These are phyloP conservation scores for Drosophila ogumai DNA, from an alignment of 1,140 invertebrate species.

Conservation along the genomic window DNA sequence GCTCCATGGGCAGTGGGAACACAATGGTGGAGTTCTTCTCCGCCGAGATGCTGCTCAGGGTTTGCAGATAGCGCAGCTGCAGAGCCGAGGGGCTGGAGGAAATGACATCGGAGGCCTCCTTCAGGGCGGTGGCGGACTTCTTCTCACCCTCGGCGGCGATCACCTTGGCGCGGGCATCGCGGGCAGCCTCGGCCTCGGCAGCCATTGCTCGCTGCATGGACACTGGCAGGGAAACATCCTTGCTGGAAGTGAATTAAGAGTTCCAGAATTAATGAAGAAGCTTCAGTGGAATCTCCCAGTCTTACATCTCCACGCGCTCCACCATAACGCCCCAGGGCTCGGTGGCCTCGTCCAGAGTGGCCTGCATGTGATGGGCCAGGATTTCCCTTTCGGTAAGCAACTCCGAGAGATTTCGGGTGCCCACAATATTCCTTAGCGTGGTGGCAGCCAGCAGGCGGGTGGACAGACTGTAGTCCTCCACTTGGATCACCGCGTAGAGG, in stretches of 20 bases:
- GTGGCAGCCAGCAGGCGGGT: constrained; percentile 94
- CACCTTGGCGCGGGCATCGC: constrained; percentile 90
- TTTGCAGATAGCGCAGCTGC: constrained; percentile 86
- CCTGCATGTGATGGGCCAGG: constrained; percentile 87
- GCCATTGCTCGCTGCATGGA: constrained; percentile 95
- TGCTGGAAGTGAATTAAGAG: constrained; percentile 86
- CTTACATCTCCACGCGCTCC: constrained; percentile 95
- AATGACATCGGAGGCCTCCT: constrained; percentile 96
- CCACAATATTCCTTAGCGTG: constrained; percentile 95
- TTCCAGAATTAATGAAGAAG: neutral
- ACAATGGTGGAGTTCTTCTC: constrained; percentile 97
- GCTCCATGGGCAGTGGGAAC: constrained; percentile 94
- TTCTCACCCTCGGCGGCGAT: constrained; percentile 93
- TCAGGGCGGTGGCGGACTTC: constrained; percentile 93
- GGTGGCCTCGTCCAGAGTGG: constrained; percentile 90
- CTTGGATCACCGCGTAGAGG: constrained; percentile 91
- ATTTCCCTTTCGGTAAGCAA: constrained; percentile 91
- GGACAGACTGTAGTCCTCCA: constrained; percentile 91
- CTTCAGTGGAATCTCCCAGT: neutral
- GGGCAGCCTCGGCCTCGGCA: constrained; percentile 93
- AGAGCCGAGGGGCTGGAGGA: constrained; percentile 93
- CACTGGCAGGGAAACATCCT: constrained; percentile 94
- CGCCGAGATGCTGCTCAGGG: constrained; percentile 93
- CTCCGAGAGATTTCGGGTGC: constrained; percentile 93
- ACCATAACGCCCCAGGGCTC: constrained; percentile 99